Evolutionary conservation across 2,888 invertebrate species (phyloP).

Genomic region (Diarsia brunnea): DNA sequence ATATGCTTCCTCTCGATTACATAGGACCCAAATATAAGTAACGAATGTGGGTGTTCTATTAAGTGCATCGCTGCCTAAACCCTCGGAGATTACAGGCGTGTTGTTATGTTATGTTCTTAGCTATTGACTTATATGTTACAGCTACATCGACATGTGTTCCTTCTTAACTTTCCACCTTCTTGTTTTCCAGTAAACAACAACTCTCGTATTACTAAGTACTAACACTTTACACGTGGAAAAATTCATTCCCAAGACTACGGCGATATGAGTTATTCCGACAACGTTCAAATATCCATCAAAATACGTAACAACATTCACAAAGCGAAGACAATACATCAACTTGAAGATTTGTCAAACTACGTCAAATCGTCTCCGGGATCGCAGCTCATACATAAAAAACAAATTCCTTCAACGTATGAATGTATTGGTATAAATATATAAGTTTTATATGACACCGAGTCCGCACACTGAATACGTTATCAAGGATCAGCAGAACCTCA

Average conservation of each 20-base stretch:
- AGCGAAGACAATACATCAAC: conserved; percentile 52
- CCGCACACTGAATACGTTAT: conserved; percentile 60
- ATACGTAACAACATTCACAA: conserved; percentile 23
- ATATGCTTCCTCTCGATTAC: not conserved
- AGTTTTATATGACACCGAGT: conserved; percentile 56
- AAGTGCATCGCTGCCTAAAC: not conserved
- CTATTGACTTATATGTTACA: not conserved
- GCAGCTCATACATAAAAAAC: conserved; percentile 57
- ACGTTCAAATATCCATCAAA: conserved; percentile 29
- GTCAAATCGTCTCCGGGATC: conserved; percentile 47
- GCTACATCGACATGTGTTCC: not conserved
- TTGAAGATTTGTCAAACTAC: conserved; percentile 56
- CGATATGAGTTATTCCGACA: conserved; percentile 20
- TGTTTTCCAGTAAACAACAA: not conserved
- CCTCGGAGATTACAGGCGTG: not conserved
- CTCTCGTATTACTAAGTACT: not conserved
- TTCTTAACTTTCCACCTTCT: not conserved
- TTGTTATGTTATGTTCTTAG: not conserved
- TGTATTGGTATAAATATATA: conserved; percentile 61
- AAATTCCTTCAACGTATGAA: conserved; percentile 55
- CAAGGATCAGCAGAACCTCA: conserved; percentile 56
- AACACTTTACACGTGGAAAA: not conserved
- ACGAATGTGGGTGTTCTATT: not conserved
- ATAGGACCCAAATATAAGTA: not conserved
- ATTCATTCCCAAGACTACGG: not conserved